These are phyloP conservation scores for Thalpophila matura DNA, from an alignment of 2,888 invertebrate genomes.

Conservation along the genomic window DNA sequence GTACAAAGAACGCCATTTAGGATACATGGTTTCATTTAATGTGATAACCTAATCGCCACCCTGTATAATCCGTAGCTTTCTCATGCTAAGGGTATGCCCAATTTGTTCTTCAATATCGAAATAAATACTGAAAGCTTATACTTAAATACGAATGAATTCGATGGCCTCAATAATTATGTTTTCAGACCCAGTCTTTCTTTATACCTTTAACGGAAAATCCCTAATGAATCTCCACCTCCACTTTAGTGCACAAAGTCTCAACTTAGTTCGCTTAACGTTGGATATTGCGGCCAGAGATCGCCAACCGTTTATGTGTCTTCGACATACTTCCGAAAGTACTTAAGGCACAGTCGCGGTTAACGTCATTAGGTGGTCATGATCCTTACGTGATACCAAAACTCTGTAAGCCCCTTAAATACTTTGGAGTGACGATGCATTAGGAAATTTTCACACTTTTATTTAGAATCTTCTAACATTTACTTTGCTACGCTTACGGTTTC, in stretches of 20 bases:
- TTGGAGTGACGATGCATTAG: conserved; percentile 17
- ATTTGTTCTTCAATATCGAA: no score
- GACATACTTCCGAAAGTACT: conserved; percentile 52
- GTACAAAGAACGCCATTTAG: no score
- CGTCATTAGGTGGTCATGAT: conserved; percentile 52
- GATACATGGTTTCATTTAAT: no score
- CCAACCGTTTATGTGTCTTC: conserved; percentile 54
- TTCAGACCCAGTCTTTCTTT: background rate
- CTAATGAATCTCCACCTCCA: conserved; percentile 36
- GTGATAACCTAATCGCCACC: no score
- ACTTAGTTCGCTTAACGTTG: conserved; percentile 40
- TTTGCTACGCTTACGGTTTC: background rate
- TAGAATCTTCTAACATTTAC: background rate
- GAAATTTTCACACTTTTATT: conserved; percentile 21
- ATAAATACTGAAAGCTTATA: no score
- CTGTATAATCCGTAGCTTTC: no score
- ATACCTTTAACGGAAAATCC: conserved; percentile 7
- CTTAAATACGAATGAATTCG: no score
- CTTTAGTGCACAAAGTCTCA: conserved; percentile 45
- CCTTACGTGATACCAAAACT: conserved; percentile 43
- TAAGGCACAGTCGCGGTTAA: conserved; percentile 51
- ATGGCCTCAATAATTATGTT: no score
- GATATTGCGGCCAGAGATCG: conserved; percentile 54
- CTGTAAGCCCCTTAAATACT: conserved; percentile 47
- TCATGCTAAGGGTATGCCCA: no score